Evolutionary conservation across 1,140 invertebrate species (phyloP).

Genomic region (Ostrea denselamellosa): DNA sequence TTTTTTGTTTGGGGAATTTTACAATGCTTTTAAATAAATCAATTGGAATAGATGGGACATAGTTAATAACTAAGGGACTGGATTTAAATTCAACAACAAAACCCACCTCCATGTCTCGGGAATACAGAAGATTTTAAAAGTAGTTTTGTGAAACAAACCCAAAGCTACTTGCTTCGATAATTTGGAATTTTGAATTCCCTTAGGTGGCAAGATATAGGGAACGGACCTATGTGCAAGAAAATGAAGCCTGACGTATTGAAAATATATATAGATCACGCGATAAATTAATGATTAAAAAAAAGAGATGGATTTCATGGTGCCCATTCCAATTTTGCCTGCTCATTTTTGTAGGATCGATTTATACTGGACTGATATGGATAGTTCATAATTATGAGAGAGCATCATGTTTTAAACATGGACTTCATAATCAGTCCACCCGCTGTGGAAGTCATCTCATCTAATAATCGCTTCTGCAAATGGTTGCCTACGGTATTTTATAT

Average conservation of each 20-base stretch:
- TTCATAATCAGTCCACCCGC: too few relatives aligned
- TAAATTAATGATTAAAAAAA: too few relatives aligned
- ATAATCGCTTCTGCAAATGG: not conserved
- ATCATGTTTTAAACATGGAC: too few relatives aligned
- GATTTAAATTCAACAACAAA: constrained; percentile 8
- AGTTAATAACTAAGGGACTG: not conserved
- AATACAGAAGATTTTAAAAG: not conserved
- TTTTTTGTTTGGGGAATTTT: constrained; percentile 21
- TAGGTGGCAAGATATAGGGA: not conserved
- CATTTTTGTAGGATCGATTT: too few relatives aligned
- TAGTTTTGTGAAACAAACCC: not conserved
- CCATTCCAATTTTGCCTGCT: too few relatives aligned
- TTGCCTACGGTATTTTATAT: not conserved
- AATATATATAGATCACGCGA: too few relatives aligned
- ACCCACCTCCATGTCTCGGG: not conserved
- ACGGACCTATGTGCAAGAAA: too few relatives aligned
- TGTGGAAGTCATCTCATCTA: not conserved
- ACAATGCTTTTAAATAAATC: constrained; percentile 28
- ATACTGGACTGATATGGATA: too few relatives aligned
- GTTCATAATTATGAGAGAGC: too few relatives aligned
- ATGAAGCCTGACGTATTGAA: too few relatives aligned
- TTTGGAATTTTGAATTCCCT: not conserved
- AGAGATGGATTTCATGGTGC: too few relatives aligned
- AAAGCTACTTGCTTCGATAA: not conserved
- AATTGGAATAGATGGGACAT: constrained; percentile 28